phyloP scores from a whole-genome alignment of 2,888 invertebrate genomes.

The Phaonia tiefii region DNA sequence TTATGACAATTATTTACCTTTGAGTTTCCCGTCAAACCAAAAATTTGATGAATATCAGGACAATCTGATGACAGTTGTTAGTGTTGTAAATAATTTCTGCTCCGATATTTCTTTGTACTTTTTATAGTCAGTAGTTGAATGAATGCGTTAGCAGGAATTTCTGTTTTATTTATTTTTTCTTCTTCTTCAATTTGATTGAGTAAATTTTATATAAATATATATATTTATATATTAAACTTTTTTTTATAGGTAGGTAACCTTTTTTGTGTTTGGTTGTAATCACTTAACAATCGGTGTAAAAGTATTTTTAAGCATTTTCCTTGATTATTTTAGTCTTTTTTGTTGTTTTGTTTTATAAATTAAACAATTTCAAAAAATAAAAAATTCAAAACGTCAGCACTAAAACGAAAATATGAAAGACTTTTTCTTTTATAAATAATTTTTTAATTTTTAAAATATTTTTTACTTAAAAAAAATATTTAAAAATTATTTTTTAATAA shows the following conservation, averaged over 20 bases:
- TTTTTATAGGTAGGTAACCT: not conserved
- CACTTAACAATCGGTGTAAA: conserved; percentile 33
- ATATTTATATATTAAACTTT: conserved; percentile 5
- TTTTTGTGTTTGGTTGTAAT: conserved; percentile 25
- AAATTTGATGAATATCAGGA: no score
- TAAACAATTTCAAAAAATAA: conserved; percentile 33
- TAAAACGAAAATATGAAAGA: not conserved
- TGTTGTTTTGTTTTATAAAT: conserved; percentile 15
- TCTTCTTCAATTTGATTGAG: not conserved
- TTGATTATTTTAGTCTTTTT: conserved; percentile 42
- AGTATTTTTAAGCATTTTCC: conserved; percentile 36
- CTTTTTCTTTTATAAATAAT: conserved; percentile 9
- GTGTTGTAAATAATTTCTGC: no score
- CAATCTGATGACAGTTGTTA: no score
- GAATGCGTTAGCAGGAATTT: conserved; percentile 4
- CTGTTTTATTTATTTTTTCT: not conserved
- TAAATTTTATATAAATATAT: not conserved
- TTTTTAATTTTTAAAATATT: not conserved
- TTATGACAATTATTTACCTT: no score
- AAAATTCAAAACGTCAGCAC: conserved; percentile 7
- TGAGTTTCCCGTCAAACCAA: no score
- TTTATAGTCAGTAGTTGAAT: no score
- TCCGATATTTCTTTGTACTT: no score
- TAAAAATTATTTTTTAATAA: no score
- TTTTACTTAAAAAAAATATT: no score